These are phyloP conservation scores for Eciton burchellii DNA, from an alignment of 1,140 invertebrate species.

Conservation along the genomic window DNA sequence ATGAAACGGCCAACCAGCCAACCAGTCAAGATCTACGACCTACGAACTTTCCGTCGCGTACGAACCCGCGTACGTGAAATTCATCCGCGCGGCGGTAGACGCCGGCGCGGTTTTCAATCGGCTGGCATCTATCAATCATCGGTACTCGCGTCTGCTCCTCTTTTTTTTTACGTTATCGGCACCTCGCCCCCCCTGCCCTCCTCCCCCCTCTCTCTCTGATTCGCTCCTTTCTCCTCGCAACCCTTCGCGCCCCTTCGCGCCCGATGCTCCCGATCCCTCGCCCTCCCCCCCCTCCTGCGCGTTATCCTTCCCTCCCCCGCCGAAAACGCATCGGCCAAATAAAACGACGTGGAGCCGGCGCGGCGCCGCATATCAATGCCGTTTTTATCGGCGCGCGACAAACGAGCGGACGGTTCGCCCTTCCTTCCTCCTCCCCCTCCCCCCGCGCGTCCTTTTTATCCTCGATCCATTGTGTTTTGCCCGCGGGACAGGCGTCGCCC, in stretches of 20 bases:
- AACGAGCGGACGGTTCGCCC: constrained; percentile 58
- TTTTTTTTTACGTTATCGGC: constrained; percentile 46
- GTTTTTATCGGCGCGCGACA: constrained; percentile 59
- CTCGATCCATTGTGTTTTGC: constrained; percentile 54
- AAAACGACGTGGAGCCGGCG: constrained; percentile 37
- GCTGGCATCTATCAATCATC: constrained; percentile 77
- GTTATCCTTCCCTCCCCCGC: constrained; percentile 51
- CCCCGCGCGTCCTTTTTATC: too few relatives aligned
- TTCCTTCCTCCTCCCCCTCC: constrained; percentile 42
- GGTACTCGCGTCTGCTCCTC: constrained; percentile 55
- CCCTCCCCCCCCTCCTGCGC: constrained; percentile 18
- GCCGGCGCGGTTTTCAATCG: constrained; percentile 73
- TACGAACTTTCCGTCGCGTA: constrained; percentile 60
- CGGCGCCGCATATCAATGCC: constrained; percentile 52
- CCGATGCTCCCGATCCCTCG: constrained; percentile 23
- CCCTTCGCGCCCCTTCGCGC: not conserved
- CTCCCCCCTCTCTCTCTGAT: not conserved
- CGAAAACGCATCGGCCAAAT: constrained; percentile 68
- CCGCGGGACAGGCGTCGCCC: constrained; percentile 46
- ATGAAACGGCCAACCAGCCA: constrained; percentile 48
- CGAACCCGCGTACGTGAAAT: constrained; percentile 73
- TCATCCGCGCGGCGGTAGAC: constrained; percentile 67
- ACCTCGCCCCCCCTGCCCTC: not conserved
- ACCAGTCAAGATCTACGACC: constrained; percentile 53
- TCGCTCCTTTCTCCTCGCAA: not conserved